Percentiles rank a stretch among this genome's conserved stretches.
Conservation (phyloP, 2,888 invertebrate species). For the Cenopis cana region DNA sequence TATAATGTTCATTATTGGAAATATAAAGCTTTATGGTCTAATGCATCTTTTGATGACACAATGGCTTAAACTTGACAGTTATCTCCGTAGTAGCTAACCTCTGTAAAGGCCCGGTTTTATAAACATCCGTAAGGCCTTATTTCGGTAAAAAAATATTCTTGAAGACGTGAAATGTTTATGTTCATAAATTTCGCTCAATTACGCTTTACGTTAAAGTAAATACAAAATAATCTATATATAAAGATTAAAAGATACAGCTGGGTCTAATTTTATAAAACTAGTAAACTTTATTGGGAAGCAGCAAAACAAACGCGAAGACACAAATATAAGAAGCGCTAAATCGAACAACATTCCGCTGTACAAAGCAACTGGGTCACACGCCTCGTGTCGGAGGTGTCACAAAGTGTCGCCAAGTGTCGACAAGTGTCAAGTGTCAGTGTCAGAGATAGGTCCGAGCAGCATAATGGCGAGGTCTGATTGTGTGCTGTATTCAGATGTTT, state of each 20-base stretch:
- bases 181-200: background rate
- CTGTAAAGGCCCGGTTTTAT: background rate
- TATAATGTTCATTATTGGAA: slow-evolving; percentile 40
- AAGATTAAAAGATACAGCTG: no score
- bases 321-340: slow-evolving; percentile 15
- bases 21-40: slow-evolving; percentile 35
- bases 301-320: background rate
- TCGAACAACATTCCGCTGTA: slow-evolving; percentile 16
- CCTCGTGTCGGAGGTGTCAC: slow-evolving; percentile 24
- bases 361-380: slow-evolving; percentile 43
- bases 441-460: slow-evolving; percentile 43
- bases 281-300: background rate
- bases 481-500: slow-evolving; percentile 35
- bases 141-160: no score
- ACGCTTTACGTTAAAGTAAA: no score
- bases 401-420: slow-evolving; percentile 37
- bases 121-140: background rate
- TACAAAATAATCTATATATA: no score
- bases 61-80: slow-evolving; percentile 21
- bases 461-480: slow-evolving; percentile 41
- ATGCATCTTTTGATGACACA: slow-evolving; percentile 7
- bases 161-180: no score
- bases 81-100: background rate
- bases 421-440: slow-evolving; percentile 43
- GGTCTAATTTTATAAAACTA: background rate